Conservation (phyloP, 2,797 vertebrate species). For the Fringilla coelebs region DNA sequence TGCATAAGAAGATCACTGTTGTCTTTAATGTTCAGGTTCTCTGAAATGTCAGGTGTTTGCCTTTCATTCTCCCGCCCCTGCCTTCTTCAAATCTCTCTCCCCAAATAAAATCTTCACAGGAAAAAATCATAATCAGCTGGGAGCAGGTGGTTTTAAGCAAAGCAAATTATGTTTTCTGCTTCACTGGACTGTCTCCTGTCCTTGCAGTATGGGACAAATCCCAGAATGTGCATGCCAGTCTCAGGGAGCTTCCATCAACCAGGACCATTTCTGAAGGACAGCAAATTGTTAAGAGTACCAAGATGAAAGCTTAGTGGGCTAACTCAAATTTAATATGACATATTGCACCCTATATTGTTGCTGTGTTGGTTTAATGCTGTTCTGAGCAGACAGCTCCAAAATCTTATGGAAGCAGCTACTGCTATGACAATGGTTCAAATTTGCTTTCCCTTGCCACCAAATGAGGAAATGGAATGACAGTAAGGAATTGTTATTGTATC, state of each 20-base stretch:
- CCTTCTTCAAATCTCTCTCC: neutral
- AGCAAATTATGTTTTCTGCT: slow-evolving; percentile 47
- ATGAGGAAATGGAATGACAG: neutral
- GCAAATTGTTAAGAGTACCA: neutral
- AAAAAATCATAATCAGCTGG: neutral
- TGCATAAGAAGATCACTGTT: neutral
- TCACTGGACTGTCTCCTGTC: slow-evolving; percentile 1
- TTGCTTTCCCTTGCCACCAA: neutral
- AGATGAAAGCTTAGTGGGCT: neutral
- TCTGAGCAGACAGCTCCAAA: neutral
- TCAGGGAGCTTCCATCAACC: neutral
- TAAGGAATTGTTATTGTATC: neutral
- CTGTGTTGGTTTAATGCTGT: neutral
- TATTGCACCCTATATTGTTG: neutral
- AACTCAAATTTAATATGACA: neutral
- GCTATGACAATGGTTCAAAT: neutral
- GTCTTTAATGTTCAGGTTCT: neutral
- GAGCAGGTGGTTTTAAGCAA: slow-evolving; percentile 22
- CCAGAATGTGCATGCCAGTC: neutral
- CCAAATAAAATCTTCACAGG: neutral
- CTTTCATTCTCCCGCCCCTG: neutral
- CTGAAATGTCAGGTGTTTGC: neutral
- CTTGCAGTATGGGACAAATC: slow-evolving; percentile 23
- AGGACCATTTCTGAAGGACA: neutral
- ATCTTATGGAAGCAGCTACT: neutral